Evolutionary conservation across 2,113 vertebrate species (phyloP).

Genomic region (Rhodinocichla rosea): DNA sequence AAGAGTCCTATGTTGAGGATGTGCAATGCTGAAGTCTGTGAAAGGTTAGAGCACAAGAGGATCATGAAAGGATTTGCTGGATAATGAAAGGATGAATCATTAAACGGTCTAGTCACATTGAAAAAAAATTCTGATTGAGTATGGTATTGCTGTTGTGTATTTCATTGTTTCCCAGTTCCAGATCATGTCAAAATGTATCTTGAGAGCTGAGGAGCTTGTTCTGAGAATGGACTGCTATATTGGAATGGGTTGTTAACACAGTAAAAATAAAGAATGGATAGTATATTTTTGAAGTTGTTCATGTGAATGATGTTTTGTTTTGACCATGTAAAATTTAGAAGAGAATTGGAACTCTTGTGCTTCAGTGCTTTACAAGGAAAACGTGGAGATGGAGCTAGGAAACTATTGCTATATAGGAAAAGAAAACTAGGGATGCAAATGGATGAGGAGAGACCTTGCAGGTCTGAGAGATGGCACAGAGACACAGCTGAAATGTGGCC

Average conservation of each 20-base stretch:
- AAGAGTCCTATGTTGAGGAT: accelerated
- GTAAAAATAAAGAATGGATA: neutral
- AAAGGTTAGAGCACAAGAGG: neutral
- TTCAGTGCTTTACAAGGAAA: neutral
- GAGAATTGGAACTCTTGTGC: neutral
- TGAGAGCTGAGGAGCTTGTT: neutral
- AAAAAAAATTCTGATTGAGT: neutral
- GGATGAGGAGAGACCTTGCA: neutral
- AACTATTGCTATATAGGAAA: neutral
- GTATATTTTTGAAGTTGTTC: neutral
- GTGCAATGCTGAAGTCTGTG: neutral
- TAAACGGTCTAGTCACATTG: neutral
- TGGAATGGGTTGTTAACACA: neutral
- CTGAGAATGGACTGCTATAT: neutral
- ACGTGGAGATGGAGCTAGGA: neutral
- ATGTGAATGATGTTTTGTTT: neutral
- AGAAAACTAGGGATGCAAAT: neutral
- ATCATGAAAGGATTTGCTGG: neutral
- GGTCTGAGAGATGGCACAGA: neutral
- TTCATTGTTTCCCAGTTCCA: neutral
- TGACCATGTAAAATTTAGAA: neutral
- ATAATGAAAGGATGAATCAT: neutral
- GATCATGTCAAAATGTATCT: neutral
- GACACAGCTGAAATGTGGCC: neutral
- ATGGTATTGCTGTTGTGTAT: neutral